These are phyloP conservation scores for Pardosa pseudoannulata DNA, from an alignment of 2,888 invertebrate genomes.

Conservation along the genomic window DNA sequence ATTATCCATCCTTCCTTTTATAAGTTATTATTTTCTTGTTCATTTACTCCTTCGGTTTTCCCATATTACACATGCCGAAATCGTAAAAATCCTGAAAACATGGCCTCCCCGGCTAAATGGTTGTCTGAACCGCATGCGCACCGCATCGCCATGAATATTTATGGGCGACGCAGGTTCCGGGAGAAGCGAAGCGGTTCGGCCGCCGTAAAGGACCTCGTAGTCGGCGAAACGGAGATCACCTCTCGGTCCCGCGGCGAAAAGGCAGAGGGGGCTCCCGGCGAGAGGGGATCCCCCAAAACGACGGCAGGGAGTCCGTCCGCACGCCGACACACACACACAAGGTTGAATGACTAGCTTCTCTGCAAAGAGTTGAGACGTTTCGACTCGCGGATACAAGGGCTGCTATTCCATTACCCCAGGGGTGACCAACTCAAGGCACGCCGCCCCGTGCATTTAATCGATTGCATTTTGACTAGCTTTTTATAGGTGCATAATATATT, in stretches of 20 bases:
- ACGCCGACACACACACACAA: slow-evolving; percentile 16
- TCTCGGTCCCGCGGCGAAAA: slow-evolving; percentile 57
- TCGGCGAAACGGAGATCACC: slow-evolving; percentile 33
- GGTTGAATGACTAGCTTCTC: slow-evolving; percentile 23
- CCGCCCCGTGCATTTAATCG: no score
- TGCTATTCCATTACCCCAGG: no score
- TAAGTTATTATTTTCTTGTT: no score
- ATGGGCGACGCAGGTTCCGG: slow-evolving; percentile 45
- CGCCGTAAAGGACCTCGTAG: no score
- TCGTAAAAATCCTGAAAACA: neutral
- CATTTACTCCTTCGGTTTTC: neutral
- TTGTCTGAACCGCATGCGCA: slow-evolving; percentile 1
- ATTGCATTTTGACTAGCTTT: no score
- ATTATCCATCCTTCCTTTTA: no score
- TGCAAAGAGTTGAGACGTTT: no score
- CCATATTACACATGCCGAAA: neutral
- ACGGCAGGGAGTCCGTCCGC: slow-evolving; percentile 31
- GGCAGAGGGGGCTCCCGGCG: slow-evolving; percentile 46
- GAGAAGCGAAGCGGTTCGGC: slow-evolving; percentile 22
- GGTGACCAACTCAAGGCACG: no score
- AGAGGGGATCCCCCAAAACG: slow-evolving; percentile 23
- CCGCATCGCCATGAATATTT: slow-evolving; percentile 53
- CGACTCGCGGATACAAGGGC: no score
- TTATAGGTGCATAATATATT: no score
- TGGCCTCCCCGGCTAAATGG: neutral